A percentile compares a stretch with the other conserved stretches of the same genome.
These are phyloP conservation scores for Amphipyra berbera DNA, from an alignment of 2,888 invertebrate species.

Conservation along the genomic window DNA sequence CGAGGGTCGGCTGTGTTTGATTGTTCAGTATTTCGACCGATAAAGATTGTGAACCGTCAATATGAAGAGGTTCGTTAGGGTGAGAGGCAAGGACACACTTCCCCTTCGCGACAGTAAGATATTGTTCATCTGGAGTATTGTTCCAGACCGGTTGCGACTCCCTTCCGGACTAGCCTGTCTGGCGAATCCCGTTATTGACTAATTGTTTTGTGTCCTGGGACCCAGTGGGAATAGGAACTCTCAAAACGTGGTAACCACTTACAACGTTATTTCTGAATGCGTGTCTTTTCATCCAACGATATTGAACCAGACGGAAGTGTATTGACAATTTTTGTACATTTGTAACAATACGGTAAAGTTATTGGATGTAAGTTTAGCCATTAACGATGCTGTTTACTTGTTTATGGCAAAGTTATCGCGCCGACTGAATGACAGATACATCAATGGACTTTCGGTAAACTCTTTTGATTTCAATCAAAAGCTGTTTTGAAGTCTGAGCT, in stretches of 20 bases:
- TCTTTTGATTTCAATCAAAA: conserved; percentile 35
- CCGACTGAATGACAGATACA: conserved; percentile 22
- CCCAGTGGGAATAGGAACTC: conserved; percentile 25
- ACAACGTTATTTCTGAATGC: conserved; percentile 13
- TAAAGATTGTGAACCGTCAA: conserved; percentile 76
- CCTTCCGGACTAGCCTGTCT: conserved; percentile 75
- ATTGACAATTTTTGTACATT: conserved; percentile 16
- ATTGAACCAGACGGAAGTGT: conserved; percentile 26
- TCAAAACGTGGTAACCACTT: conserved; percentile 34
- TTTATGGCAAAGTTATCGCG: conserved; percentile 1
- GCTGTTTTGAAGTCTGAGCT: too few relatives aligned
- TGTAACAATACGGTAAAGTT: conserved; percentile 21
- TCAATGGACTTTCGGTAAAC: conserved; percentile 36
- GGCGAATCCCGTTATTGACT: conserved; percentile 60
- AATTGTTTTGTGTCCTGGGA: conserved; percentile 67
- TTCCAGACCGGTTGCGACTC: conserved; percentile 72
- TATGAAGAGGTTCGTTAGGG: conserved; percentile 72
- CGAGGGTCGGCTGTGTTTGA: conserved; percentile 73
- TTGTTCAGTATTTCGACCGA: conserved; percentile 73
- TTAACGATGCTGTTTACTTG: conserved; percentile 27
- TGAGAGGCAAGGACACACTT: conserved; percentile 72
- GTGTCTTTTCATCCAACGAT: conserved; percentile 27
- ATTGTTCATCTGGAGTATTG: conserved; percentile 77
- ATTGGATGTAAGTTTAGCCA: background rate
- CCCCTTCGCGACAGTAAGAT: conserved; percentile 74